A percentile compares a stretch with the other conserved stretches of the same genome.
These are phyloP conservation scores for Acanthurus tractus DNA, from an alignment of 2,797 vertebrate genomes.

Conservation along the genomic window DNA sequence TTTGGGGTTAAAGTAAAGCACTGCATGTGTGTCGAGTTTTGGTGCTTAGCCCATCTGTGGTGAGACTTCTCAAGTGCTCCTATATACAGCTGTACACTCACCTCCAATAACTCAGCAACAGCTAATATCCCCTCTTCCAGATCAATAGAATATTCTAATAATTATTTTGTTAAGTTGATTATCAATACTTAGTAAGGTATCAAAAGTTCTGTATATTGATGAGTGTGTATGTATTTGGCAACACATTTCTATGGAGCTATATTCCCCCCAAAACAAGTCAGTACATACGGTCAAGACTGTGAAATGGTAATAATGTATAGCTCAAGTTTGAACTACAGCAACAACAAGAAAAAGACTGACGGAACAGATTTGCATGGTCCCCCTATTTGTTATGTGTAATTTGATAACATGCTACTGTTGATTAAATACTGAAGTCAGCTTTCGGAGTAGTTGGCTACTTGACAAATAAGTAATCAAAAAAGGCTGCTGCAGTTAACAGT, in stretches of 20 bases:
- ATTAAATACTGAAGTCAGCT: neutral
- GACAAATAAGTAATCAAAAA: neutral
- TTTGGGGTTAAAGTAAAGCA: constrained; percentile 70
- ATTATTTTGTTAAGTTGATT: constrained; percentile 49
- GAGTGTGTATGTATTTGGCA: constrained; percentile 35
- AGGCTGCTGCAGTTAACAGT: neutral
- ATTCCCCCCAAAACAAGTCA: constrained; percentile 32
- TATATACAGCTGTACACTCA: constrained; percentile 66
- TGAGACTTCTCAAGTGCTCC: constrained; percentile 46
- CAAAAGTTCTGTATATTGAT: constrained; percentile 44
- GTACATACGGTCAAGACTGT: constrained; percentile 23
- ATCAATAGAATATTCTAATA: constrained; percentile 49
- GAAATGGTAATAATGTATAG: constrained; percentile 34
- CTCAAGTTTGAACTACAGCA: neutral
- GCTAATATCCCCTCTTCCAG: constrained; percentile 32
- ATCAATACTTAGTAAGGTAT: constrained; percentile 58
- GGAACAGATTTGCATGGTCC: neutral
- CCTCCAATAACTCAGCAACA: constrained; percentile 36
- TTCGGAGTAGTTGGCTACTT: neutral
- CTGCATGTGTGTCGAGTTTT: constrained; percentile 66
- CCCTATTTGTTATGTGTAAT: neutral
- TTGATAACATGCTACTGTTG: neutral
- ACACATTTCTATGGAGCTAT: constrained; percentile 38
- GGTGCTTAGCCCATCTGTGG: constrained; percentile 59
- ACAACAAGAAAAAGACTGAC: neutral